Evolutionary conservation across 2,113 vertebrate species (phyloP), one percentile per base, ranked within the genome.

Genomic region (Seriola quinqueradiata): DNA sequence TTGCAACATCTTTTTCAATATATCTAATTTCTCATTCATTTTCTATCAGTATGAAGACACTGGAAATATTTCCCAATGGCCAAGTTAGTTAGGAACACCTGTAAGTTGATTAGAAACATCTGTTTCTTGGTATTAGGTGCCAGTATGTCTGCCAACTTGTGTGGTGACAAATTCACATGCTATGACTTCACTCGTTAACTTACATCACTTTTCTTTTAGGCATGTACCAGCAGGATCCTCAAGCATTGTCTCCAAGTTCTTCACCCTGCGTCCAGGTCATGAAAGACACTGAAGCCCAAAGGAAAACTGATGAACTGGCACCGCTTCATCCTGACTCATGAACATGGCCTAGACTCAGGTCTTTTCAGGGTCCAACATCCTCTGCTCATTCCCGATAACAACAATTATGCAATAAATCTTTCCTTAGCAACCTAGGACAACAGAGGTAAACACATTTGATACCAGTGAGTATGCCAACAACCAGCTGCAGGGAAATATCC

Each of bases 341-440:
- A 68, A 82, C 79, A 77, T 81, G 83, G 90, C 75, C 70, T 69
- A 16, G 75, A 64, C 78, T 80, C 88, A 48, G 80, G 64, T 63
- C 81, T 88, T 48, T 89, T 89, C 67, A 61, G 80, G 79, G 84
- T 89, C 87, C 87, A 83, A 85, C 87, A 89, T 92, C 78, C 68
- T 86, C 79, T 84, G 66, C 75, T 86, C 69, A 60, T 88, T 91
- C 87, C 85, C 67, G 89, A 93, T 92, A 92, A 85, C 83, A 74
- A 70, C 73, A 87, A 91, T 89, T 84, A 81, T 87, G 83, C 58
- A 86, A 90, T 92, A 84, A 83, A 90, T 81, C 86, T 87, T 92
- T 93, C 90, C 93, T 72, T 92, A 87, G 91, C 84, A 93, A 93
- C 92, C 68, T 23, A 48, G 61, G 71, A 90, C 79, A 92, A 93